Percentiles rank a stretch among this genome's conserved stretches.
These are phyloP conservation scores for Pseudopipra pipra DNA, from an alignment of 2,113 vertebrate species.

Conservation along the genomic window DNA sequence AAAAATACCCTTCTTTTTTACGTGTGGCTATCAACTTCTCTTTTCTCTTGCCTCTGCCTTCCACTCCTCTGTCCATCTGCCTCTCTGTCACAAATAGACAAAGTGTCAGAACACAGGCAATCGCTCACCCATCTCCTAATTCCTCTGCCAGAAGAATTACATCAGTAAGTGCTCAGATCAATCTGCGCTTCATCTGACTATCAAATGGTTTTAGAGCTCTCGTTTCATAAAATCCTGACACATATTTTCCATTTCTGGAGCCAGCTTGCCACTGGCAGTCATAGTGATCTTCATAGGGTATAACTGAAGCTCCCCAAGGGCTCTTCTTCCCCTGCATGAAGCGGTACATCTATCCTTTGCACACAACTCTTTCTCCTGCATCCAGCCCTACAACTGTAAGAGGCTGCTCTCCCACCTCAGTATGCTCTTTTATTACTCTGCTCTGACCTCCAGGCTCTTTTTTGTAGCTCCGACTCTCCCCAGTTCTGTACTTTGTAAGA, in stretches of 20 bases:
- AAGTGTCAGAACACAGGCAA: background rate
- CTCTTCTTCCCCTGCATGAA: rapidly evolving
- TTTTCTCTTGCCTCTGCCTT: background rate
- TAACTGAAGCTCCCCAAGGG: background rate
- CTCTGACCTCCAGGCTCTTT: background rate
- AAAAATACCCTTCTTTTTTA: background rate
- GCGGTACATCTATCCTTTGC: background rate
- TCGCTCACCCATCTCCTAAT: background rate
- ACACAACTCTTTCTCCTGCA: background rate
- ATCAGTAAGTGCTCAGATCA: background rate
- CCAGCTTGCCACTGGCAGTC: background rate
- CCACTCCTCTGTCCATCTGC: background rate
- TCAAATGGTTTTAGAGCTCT: background rate
- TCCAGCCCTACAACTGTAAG: background rate
- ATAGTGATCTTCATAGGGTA: background rate
- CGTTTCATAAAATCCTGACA: background rate
- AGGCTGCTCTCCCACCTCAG: background rate
- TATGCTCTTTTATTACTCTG: background rate
- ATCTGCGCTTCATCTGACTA: background rate
- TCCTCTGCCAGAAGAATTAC: background rate
- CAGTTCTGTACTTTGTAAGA: background rate
- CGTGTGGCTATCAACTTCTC: background rate
- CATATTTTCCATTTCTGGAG: background rate
- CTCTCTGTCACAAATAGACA: background rate
- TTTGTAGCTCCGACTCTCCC: background rate